phyloP scores from a whole-genome alignment of 2,888 invertebrate species.

The Villa cingulata region DNA sequence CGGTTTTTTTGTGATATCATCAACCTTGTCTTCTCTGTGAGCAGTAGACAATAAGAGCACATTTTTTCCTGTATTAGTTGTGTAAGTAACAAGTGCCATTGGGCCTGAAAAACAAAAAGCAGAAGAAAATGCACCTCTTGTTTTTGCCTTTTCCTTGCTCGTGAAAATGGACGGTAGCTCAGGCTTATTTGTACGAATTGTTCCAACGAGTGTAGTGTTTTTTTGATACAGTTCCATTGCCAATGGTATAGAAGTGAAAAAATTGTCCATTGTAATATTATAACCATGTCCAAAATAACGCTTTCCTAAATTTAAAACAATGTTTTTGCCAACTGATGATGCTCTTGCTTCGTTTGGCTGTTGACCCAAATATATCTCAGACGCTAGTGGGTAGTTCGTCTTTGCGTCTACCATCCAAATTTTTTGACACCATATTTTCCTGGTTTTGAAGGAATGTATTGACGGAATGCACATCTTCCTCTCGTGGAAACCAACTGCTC shows the following conservation, averaged over 20 bases:
- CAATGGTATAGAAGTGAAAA: slow-evolving; percentile 5
- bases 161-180: slow-evolving; percentile 6
- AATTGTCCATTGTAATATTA: slow-evolving; percentile 8
- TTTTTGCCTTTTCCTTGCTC: slow-evolving; percentile 5
- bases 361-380: slow-evolving; percentile 2
- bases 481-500: slow-evolving; percentile 19
- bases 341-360: not conserved
- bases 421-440: slow-evolving; percentile 22
- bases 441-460: too few relatives aligned
- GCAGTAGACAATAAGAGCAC: slow-evolving; percentile 6
- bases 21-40: slow-evolving; percentile 6
- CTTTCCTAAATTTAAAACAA: too few relatives aligned
- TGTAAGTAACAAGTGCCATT: slow-evolving; percentile 1
- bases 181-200: slow-evolving; percentile 9
- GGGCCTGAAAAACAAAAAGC: slow-evolving; percentile 2
- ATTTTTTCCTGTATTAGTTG: slow-evolving; percentile 5
- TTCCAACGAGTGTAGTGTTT: slow-evolving; percentile 10
- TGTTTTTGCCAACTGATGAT: not conserved
- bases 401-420: slow-evolving; percentile 16
- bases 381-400: slow-evolving; percentile 1
- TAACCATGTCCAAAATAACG: too few relatives aligned
- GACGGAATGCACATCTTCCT: slow-evolving; percentile 18
- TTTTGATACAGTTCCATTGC: slow-evolving; percentile 2
- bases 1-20: slow-evolving; percentile 6
- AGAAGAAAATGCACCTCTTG: slow-evolving; percentile 3